phyloP scores from a whole-genome alignment of 2,888 invertebrate genomes.

The Melipona bicolor region DNA sequence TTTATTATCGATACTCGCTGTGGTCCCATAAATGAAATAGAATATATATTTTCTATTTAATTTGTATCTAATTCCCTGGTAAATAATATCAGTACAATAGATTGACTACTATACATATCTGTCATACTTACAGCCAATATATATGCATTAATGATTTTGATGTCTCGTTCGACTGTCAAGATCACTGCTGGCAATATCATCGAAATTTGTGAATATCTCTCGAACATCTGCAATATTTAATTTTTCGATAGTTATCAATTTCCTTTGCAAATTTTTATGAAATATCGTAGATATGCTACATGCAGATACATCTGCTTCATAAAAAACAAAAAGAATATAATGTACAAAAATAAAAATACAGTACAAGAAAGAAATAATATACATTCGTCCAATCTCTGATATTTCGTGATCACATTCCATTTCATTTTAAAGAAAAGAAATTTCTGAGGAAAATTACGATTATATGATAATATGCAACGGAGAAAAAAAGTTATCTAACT shows the following conservation, averaged over 20 bases:
- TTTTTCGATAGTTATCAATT: background rate
- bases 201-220: constrained; percentile 71
- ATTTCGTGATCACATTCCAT: too few relatives aligned
- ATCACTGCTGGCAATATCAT: constrained; percentile 77
- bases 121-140: constrained; percentile 66
- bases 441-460: background rate
- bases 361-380: background rate
- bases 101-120: constrained; percentile 14
- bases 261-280: background rate
- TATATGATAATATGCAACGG: background rate
- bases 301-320: background rate
- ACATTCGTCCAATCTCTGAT: background rate
- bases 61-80: background rate
- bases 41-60: constrained; percentile 49
- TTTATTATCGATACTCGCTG: constrained; percentile 27
- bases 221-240: too few relatives aligned
- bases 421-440: too few relatives aligned
- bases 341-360: too few relatives aligned
- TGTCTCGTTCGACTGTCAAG: constrained; percentile 68
- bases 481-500: too few relatives aligned
- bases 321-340: too few relatives aligned
- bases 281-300: constrained; percentile 22
- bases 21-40: constrained; percentile 63
- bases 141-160: constrained; percentile 69
- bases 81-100: too few relatives aligned